Evolutionary conservation across 2,888 invertebrate species (phyloP), one percentile per base, ranked within the genome.

Genomic region (Hirtodrosophila trivittata): DNA sequence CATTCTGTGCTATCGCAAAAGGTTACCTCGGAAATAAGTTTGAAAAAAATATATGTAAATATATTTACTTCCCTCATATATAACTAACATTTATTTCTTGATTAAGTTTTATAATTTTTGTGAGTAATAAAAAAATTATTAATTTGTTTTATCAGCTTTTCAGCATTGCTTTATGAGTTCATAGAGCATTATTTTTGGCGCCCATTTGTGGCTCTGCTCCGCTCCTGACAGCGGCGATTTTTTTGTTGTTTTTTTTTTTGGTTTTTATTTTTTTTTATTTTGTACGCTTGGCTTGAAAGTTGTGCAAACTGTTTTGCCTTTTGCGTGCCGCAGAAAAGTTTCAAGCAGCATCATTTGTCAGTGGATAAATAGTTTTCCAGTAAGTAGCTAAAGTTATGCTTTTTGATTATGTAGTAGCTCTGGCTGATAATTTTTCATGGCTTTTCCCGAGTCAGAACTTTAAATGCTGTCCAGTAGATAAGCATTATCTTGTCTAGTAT

Each of bases 311-410:
- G 86, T 78, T 81, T 86, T 81, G 86, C 86, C 80, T 81, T 73
- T 76, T 78, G 69, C 73, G 66, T 50, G 77, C 60, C 64, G 55
- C 77, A 76, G 39, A 56, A 73, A 83, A 78, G 65, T 78, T 84
- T 66, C 47, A 68, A 77, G 84, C 82, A 66, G 77, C 82, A 82
- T 82, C 86, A 82, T 86, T 82, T 82, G 86, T 86, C 82, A 84
- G 85, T 76, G 81, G 75, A 86, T 83, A 83, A 86, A 86, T 81
- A 81, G 81, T 86, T 86, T 77, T 68, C 47, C 66, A 80, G 85
- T 82, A 80, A 80, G 86, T 82, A 73, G 84, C 84, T 60, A 71
- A 77, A 83, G 84, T 83, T 86, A 83, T 81, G 84, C 75, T 76
- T 83, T 85, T 85, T 83, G 80, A 81, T 85, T 82, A 85, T 82